Percentiles rank a stretch among this genome's conserved stretches.
These are phyloP conservation scores for Coenonympha arcania DNA, from an alignment of 2,888 invertebrate species.

Conservation along the genomic window DNA sequence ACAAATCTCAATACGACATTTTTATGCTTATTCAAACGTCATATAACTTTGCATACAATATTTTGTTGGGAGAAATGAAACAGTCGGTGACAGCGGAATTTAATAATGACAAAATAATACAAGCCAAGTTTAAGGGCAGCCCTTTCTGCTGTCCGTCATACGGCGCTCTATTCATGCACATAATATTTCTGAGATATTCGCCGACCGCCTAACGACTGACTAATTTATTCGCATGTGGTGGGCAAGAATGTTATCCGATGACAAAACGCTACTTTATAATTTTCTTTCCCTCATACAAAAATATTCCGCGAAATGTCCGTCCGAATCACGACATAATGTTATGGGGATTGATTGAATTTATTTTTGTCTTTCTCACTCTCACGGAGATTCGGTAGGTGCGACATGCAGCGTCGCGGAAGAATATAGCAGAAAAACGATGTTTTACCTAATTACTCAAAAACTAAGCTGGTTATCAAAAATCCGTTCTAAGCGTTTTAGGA, in stretches of 20 bases:
- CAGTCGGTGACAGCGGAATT: slow-evolving; percentile 69
- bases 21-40: slow-evolving; percentile 72
- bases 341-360: too few species aligned
- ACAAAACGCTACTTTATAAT: slow-evolving; percentile 11
- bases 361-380: too few species aligned
- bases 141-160: slow-evolving; percentile 75
- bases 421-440: too few species aligned
- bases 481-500: too few species aligned
- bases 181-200: slow-evolving; percentile 68
- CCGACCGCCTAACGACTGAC: slow-evolving; percentile 65
- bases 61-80: slow-evolving; percentile 70
- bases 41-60: slow-evolving; percentile 75
- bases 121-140: slow-evolving; percentile 68
- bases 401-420: too few species aligned
- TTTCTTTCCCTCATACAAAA: not conserved
- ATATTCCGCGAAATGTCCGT: not conserved
- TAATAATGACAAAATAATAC: slow-evolving; percentile 76
- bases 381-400: too few species aligned
- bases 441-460: too few species aligned
- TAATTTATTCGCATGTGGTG: slow-evolving; percentile 57
- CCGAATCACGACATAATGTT: too few species aligned
- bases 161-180: slow-evolving; percentile 67
- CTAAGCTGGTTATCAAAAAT: too few species aligned
- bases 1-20: slow-evolving; percentile 43
- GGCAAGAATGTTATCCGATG: slow-evolving; percentile 29